phyloP scores from a whole-genome alignment of 1,140 invertebrate genomes.

The Achroia grisella region DNA sequence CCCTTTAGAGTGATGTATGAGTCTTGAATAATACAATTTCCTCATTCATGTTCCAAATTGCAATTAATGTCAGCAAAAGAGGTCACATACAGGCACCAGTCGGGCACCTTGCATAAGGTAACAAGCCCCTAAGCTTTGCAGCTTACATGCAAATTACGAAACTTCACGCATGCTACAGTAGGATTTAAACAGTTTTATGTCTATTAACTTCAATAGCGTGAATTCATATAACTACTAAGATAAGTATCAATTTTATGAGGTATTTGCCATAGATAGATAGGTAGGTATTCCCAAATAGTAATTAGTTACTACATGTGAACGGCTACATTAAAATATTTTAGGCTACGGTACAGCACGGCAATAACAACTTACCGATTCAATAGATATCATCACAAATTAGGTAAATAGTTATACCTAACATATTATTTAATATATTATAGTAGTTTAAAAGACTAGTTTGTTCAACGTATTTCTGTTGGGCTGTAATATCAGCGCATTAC shows the following conservation, averaged over 20 bases:
- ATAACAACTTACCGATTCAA: too few relatives aligned
- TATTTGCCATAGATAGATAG: not conserved
- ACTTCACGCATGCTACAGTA: slow-evolving; percentile 14
- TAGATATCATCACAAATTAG: too few relatives aligned
- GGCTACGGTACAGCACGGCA: too few relatives aligned
- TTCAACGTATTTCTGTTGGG: too few relatives aligned
- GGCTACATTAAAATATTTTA: too few relatives aligned
- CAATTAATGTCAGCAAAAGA: slow-evolving; percentile 47
- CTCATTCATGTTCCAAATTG: slow-evolving; percentile 21
- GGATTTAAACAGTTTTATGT: slow-evolving; percentile 16
- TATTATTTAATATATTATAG: too few relatives aligned
- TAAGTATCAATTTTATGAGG: not conserved
- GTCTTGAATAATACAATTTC: slow-evolving; percentile 18
- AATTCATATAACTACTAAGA: not conserved
- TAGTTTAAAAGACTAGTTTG: too few relatives aligned
- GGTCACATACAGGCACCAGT: slow-evolving; percentile 31
- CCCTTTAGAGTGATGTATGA: too few relatives aligned
- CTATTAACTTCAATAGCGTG: not conserved
- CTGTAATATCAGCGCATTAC: too few relatives aligned
- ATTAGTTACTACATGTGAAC: too few relatives aligned
- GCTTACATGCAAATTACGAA: slow-evolving; percentile 40
- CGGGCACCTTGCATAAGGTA: slow-evolving; percentile 47
- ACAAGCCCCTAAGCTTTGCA: slow-evolving; percentile 40
- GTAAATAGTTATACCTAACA: too few relatives aligned
- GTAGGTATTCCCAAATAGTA: too few relatives aligned